phyloP scores from a whole-genome alignment of 2,797 vertebrate genomes.

The Neomorphus geoffroyi region DNA sequence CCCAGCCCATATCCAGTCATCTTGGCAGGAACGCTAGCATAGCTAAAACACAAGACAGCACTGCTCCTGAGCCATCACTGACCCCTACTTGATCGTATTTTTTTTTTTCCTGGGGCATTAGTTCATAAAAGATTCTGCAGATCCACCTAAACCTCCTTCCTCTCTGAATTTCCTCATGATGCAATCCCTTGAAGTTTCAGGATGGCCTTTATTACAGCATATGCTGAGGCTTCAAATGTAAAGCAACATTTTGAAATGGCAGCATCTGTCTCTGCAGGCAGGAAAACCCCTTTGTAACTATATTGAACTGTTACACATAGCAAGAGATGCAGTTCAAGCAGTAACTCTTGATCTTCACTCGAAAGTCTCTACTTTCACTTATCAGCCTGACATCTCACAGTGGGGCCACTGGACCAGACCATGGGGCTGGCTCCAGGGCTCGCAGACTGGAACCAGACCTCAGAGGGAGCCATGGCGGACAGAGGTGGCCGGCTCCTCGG shows the following conservation, averaged over 20 bases:
- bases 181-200: constrained; percentile 34
- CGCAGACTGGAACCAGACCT: constrained; percentile 74
- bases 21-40: not conserved
- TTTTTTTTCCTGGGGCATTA: not conserved
- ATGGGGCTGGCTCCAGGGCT: constrained; percentile 84
- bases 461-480: constrained; percentile 17
- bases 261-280: constrained; percentile 55
- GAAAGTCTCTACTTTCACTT: constrained; percentile 72
- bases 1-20: not conserved
- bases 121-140: constrained; percentile 33
- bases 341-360: constrained; percentile 66
- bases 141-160: constrained; percentile 52
- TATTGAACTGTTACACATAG: constrained; percentile 47
- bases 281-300: constrained; percentile 56
- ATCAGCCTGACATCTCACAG: constrained; percentile 90
- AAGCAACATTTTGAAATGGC: constrained; percentile 31
- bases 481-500: constrained; percentile 73
- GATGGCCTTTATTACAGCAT: constrained; percentile 54
- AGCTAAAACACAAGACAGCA: not conserved
- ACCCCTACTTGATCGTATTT: not conserved
- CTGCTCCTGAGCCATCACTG: not conserved
- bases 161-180: constrained; percentile 35
- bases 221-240: constrained; percentile 36
- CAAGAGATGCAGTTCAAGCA: constrained; percentile 40
- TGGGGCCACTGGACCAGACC: constrained; percentile 85